phyloP scores from a whole-genome alignment of 2,113 vertebrate genomes.

The Clarias gariepinus region DNA sequence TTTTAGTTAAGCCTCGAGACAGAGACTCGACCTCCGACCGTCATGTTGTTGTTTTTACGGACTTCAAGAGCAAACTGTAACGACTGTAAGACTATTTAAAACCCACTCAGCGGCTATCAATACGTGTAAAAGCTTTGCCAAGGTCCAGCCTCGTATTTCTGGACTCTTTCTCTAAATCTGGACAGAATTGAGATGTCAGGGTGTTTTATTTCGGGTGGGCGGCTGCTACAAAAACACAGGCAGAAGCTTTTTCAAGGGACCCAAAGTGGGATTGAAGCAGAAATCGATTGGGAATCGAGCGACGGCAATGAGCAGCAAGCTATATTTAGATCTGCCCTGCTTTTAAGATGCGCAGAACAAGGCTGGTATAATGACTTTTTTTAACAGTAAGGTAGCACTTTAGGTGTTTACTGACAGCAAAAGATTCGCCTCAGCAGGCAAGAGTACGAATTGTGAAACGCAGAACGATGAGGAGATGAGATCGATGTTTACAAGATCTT shows the following conservation, averaged over 20 bases:
- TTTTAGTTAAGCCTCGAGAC: conserved; percentile 13
- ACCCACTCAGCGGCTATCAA: conserved; percentile 64
- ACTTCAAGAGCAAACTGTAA: conserved; percentile 59
- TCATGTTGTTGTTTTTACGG: conserved; percentile 43
- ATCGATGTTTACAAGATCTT: conserved; percentile 26
- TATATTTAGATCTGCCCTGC: conserved; percentile 33
- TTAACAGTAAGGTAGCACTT: background rate
- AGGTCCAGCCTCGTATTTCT: conserved; percentile 59
- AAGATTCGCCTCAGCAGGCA: background rate
- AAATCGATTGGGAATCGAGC: conserved; percentile 42
- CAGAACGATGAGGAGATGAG: background rate
- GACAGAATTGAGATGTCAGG: conserved; percentile 43
- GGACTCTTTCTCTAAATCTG: conserved; percentile 59
- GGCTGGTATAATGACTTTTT: conserved; percentile 21
- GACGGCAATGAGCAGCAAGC: background rate
- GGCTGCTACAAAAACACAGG: conserved; percentile 28
- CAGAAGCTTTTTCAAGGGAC: conserved; percentile 27
- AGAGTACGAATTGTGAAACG: background rate
- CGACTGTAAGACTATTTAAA: conserved; percentile 58
- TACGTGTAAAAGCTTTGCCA: conserved; percentile 47
- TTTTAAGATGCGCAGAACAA: conserved; percentile 30
- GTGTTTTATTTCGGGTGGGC: conserved; percentile 19
- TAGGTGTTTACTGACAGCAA: conserved; percentile 11
- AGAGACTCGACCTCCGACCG: background rate
- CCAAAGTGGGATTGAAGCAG: conserved; percentile 2